Base-by-base conservation (phyloP, 2,113 vertebrate genomes). In the Rafetus swinhoei region DNA sequence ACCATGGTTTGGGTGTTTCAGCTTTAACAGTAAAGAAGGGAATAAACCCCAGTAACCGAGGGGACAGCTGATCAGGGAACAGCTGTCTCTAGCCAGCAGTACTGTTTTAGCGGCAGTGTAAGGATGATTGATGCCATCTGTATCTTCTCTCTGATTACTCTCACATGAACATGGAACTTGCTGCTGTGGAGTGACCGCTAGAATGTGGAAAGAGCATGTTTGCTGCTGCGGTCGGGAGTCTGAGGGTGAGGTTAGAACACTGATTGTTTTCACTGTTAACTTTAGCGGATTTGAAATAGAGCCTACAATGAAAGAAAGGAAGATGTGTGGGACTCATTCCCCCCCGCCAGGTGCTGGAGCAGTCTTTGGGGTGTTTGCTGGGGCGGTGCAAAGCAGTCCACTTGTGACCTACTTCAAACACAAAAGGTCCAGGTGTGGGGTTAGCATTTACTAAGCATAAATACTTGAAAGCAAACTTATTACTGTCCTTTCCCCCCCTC, bases 141-240 rank as follows among this genome's bases (percentile, higher is more conserved):
- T 25, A n/a, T 13, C 3, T 88, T 79, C 25, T 52, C 55, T 7
- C 0, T 24, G 3, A 11, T 89, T 89, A 3, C 45, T 93, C 52
- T 39, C 77, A 56, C 45, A 32, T 35, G 27, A 90, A 59, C 24
- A 24, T 6, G 1, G 0, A 0, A 11, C 5, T 62, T 89, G 9
- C 14, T 72, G 15, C 13, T 90, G 25, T 32, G 25, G 39, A 84
- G 24, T 65, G 45, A 85, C 74, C 2, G 7, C 29, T 72, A 15
- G 24, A 55, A 77, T 35, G 10, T 82, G 9, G 1, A 4, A 2
- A 0, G 8, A 27, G 57, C 0, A 0, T 29, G 18, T 60, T 39
- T 18, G 2, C 16, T 16, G 53, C 72, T 56, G 32, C 9, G 9
- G 45, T 25, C 79, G 50, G 25, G 80, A 7, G 25, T 22, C 59